Evolutionary conservation across 37 sponge, comb jelly and placozoan species (phyloP), one percentile per base, ranked within the genome.

Genomic region (Tethya wilhelma): DNA sequence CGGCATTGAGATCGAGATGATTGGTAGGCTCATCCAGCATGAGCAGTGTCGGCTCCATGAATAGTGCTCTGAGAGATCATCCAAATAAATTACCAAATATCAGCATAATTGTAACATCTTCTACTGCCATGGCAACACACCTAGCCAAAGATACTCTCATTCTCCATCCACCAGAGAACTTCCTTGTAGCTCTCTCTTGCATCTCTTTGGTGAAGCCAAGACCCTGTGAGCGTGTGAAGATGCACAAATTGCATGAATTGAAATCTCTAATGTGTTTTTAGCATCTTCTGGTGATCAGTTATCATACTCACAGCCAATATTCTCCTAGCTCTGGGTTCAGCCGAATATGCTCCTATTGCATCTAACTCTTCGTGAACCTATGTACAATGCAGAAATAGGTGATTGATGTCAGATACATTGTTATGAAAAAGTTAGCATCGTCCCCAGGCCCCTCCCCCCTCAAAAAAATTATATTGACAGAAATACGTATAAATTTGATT

Each of bases 1-100:
- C 99, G 59, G 99, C 99, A 78, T 98, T 98, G 33, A 98, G 91
- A 67, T 98, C 99, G 19, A 98, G 90, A 64, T 98, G 99, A 68
- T 98, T 98, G 22, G 99, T 98, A 4, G 99, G 99, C 71, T 98
- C 99, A 79, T 98, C 99, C 78, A 98, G 58, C 86, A 98, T 77
- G 28, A 98, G 88, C 46, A 98, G 67, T 17, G 99, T 95, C 2
- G 99, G 99, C 81, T 98, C 99, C 88, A 98, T 78, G 79, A 98
- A 98, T 74, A 98, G 79, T 0, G 99, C 96, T 66, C 99, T 97
- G 79, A 17, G 19, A 44, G 66, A 38, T n/a, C n/a, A n/a, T n/a
- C n/a, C n/a, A n/a, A n/a, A n/a, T n/a, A n/a, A n/a, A n/a, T n/a
- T n/a, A n/a, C n/a, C n/a, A n/a, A n/a, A n/a, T n/a, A n/a, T n/a